Conservation (phyloP, 2,888 invertebrate species). For the Pocota personata region DNA sequence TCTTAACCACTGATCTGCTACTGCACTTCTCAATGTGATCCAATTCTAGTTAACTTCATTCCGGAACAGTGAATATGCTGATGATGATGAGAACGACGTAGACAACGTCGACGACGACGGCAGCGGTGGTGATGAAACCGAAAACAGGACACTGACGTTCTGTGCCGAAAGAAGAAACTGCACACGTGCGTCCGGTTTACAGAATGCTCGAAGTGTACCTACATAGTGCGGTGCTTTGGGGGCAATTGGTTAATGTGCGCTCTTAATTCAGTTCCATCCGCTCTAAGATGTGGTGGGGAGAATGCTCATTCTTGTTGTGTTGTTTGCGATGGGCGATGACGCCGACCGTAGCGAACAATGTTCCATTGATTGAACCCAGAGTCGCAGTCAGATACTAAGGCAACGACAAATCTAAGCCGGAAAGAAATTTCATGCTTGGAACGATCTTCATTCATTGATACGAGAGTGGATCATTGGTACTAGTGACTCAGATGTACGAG, state of each 20-base stretch:
- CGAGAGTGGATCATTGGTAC: constrained; percentile 1
- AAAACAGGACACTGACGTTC: constrained; percentile 53
- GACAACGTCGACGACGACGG: not conserved
- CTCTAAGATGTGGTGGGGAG: constrained; percentile 7
- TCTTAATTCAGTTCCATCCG: not conserved
- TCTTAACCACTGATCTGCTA: constrained; percentile 33
- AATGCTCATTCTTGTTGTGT: not conserved
- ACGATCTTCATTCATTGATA: constrained; percentile 62
- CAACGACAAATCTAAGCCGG: constrained; percentile 35
- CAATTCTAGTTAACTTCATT: constrained; percentile 33
- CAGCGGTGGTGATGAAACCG: constrained; percentile 38
- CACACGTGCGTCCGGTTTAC: constrained; percentile 74
- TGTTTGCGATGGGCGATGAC: constrained; percentile 19
- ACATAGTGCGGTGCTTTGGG: not conserved
- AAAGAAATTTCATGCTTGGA: constrained; percentile 72
- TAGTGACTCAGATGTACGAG: too few species aligned
- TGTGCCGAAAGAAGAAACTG: constrained; percentile 56
- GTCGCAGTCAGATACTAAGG: not conserved
- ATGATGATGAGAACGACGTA: constrained; percentile 9
- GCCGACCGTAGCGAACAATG: constrained; percentile 55
- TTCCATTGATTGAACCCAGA: constrained; percentile 73
- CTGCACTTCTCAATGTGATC: constrained; percentile 24
- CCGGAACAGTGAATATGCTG: constrained; percentile 11
- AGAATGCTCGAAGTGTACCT: not conserved
- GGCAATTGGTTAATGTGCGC: constrained; percentile 27